Evolutionary conservation across 2,888 invertebrate species (phyloP).

Genomic region (Tachystola acroxantha): DNA sequence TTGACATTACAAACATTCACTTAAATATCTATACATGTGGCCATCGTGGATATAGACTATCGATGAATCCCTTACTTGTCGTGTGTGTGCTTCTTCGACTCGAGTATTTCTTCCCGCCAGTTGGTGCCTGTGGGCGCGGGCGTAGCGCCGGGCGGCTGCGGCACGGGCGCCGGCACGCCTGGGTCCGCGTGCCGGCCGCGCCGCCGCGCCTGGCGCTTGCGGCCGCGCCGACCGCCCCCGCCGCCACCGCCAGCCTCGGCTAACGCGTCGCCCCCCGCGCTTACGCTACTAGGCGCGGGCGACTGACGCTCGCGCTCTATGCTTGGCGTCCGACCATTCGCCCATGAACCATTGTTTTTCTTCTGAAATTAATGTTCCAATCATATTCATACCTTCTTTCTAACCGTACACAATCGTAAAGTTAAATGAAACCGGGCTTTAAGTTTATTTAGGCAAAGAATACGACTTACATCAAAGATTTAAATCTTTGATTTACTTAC

Average conservation of each 20-base stretch:
- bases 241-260: constrained; percentile 17
- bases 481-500: too few relatives aligned
- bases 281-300: constrained; percentile 31
- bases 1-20: too few relatives aligned
- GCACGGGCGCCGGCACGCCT: constrained; percentile 24
- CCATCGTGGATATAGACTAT: too few relatives aligned
- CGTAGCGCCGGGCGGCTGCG: constrained; percentile 22
- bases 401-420: too few relatives aligned
- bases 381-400: too few relatives aligned
- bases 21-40: too few relatives aligned
- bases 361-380: constrained; percentile 36
- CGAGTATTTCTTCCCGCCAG: constrained; percentile 71
- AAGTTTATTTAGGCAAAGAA: too few relatives aligned
- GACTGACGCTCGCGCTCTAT: constrained; percentile 52
- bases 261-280: constrained; percentile 16
- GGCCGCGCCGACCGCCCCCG: constrained; percentile 20
- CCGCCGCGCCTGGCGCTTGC: constrained; percentile 31
- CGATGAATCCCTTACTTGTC: too few relatives aligned
- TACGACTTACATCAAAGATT: too few relatives aligned
- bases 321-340: constrained; percentile 47
- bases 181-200: constrained; percentile 29
- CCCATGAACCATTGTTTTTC: constrained; percentile 46
- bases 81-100: constrained; percentile 56
- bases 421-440: too few relatives aligned
- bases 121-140: constrained; percentile 44